Evolutionary conservation across 2,888 invertebrate genomes (phyloP).

Genomic region (Beris morrisii): DNA sequence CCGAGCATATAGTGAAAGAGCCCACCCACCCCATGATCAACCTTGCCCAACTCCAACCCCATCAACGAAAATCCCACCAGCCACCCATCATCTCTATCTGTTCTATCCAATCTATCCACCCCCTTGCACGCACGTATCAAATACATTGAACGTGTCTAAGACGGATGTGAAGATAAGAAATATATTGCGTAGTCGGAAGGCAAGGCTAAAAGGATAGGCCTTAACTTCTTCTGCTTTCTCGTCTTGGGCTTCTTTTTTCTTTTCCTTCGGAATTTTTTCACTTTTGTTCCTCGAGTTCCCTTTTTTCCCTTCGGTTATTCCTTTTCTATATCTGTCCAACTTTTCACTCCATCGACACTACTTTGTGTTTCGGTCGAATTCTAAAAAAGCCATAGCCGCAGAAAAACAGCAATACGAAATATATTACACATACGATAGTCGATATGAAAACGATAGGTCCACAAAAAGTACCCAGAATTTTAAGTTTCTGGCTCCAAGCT

Average conservation of each 20-base stretch:
- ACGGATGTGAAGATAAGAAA: constrained; percentile 45
- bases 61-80: constrained; percentile 27
- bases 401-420: constrained; percentile 23
- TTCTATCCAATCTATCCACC: constrained; percentile 42
- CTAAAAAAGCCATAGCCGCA: not conserved
- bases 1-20: not conserved
- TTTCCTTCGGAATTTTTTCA: constrained; percentile 7
- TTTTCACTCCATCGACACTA: constrained; percentile 18
- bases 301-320: constrained; percentile 3
- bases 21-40: not conserved
- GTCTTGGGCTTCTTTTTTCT: constrained; percentile 13
- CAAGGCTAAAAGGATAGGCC: constrained; percentile 31
- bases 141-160: constrained; percentile 40
- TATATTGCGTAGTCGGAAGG: constrained; percentile 43
- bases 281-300: constrained; percentile 23
- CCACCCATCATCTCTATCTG: constrained; percentile 41
- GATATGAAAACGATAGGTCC: not conserved
- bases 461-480: constrained; percentile 24
- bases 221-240: constrained; percentile 9
- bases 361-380: constrained; percentile 18
- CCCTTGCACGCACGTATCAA: constrained; percentile 41
- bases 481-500: constrained; percentile 21
- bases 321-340: constrained; percentile 30
- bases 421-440: constrained; percentile 18
- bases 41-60: not conserved